Conservation (phyloP, 2,113 vertebrate genomes). For the Noctilio leporinus region DNA sequence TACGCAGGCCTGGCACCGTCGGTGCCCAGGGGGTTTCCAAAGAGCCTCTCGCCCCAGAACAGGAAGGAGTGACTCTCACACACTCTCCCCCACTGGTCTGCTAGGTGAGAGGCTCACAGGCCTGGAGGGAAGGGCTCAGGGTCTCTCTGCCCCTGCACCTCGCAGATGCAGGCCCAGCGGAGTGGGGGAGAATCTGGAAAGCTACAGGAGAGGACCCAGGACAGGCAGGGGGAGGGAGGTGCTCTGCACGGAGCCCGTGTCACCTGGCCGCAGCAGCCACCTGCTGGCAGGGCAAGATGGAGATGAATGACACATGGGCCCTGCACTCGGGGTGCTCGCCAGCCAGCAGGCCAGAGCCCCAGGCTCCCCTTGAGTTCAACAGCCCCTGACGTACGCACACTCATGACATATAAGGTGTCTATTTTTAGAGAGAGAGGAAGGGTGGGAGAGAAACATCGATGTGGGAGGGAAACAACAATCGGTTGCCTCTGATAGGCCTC, state of each 20-base stretch:
- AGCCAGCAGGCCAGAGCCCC: not conserved
- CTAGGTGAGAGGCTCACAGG: not conserved
- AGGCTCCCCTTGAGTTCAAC: no score
- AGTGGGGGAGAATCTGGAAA: not conserved
- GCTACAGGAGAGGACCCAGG: no score
- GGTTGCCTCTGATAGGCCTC: no score
- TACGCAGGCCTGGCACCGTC: not conserved
- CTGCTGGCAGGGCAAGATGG: fast-evolving
- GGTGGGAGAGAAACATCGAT: no score
- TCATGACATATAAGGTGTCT: no score
- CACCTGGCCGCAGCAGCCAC: not conserved
- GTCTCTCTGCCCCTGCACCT: not conserved
- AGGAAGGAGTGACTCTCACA: constrained; percentile 22
- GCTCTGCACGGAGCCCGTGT: fast-evolving
- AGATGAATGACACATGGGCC: fast-evolving
- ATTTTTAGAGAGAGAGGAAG: no score
- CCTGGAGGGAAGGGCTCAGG: not conserved
- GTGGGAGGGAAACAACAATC: no score
- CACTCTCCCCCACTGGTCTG: not conserved
- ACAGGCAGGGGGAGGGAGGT: not conserved
- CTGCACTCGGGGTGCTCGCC: not conserved
- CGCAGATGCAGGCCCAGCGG: not conserved
- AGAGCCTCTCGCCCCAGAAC: not conserved
- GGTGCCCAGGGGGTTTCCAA: constrained; percentile 15
- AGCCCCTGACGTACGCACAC: fast-evolving